Evolutionary conservation across 2,888 invertebrate genomes (phyloP), one percentile per base, ranked within the genome.

Genomic region (Xestia sexstrigata): DNA sequence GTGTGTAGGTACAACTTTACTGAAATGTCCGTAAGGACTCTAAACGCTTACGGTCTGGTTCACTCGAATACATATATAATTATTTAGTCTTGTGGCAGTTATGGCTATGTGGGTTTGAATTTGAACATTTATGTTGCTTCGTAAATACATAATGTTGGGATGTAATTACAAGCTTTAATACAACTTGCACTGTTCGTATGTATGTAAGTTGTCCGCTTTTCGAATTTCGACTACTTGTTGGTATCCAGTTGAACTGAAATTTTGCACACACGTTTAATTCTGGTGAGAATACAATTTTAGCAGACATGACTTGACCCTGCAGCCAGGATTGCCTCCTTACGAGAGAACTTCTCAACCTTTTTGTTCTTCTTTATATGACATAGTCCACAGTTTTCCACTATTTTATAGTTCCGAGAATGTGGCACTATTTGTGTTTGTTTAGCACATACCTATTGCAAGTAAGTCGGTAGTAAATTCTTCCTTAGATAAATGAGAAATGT

Each of bases 1-100:
- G 13, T 45, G 55, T 66, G 67, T n/a, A n/a, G n/a, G n/a, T 39
- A 68, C 49, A 65, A 60, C 45, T 26, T 20, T 52, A 63, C 39
- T 58, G 70, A 68, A 79, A 74, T 39, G 68, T 79, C 70, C 70
- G 39, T 60, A 68, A 52, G 63, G 70, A 69, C 60, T 55, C n/a
- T 15, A 83, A 74, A 63, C 45, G 42, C n/a, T 78, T 70, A 52
- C 52, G 70, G 79, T 83, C 74, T 83, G 62, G 70, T 83, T n/a
- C 1, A 39, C n/a, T 15, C n/a, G n/a, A 65, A 15, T 77, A 78
- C 78, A 67, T n/a, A n/a, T 30, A 58, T 2, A 47, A 45, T 67
- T 15, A 66, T 70, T 66, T 66, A 23, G 30, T 39, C 47, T 45
- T 66, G 30, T 15, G 15, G 1, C 26, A 6, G 35, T 1, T 68